Evolutionary conservation across 1,140 invertebrate genomes (phyloP).

Genomic region (Coelopa frigida): DNA sequence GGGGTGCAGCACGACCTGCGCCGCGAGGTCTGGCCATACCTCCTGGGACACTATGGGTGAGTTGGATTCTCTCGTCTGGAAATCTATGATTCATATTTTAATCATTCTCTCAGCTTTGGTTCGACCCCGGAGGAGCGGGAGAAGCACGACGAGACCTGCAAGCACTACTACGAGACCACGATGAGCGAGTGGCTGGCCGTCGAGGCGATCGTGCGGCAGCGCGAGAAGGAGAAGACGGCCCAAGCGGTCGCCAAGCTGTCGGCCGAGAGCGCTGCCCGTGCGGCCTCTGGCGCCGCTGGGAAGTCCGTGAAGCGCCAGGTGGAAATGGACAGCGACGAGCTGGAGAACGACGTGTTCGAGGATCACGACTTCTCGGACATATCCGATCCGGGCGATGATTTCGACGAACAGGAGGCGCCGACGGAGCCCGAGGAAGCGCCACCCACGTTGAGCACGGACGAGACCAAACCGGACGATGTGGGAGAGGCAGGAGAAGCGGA

Average conservation of each 20-base stretch:
- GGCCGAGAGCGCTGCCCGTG: constrained; percentile 38
- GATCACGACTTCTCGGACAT: constrained; percentile 42
- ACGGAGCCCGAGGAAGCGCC: neutral
- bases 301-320: constrained; percentile 11
- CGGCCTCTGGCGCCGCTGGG: neutral
- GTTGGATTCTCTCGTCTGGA: constrained; percentile 9
- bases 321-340: constrained; percentile 13
- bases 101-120: constrained; percentile 52
- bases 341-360: constrained; percentile 36
- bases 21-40: constrained; percentile 81
- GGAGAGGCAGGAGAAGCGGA: neutral
- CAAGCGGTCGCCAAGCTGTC: constrained; percentile 53
- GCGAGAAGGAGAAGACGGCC: constrained; percentile 62
- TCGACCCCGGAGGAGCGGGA: constrained; percentile 60
- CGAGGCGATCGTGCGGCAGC: constrained; percentile 77
- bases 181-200: constrained; percentile 90
- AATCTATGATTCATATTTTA: neutral
- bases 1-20: constrained; percentile 71
- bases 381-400: constrained; percentile 40
- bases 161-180: constrained; percentile 69
- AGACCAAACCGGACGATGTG: neutral
- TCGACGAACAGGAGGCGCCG: constrained; percentile 19
- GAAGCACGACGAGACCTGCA: constrained; percentile 57
- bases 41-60: constrained; percentile 71
- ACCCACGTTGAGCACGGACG: too few species aligned